Evolutionary conservation across 2,888 invertebrate species (phyloP).

Genomic region (Bombyx huttoni): DNA sequence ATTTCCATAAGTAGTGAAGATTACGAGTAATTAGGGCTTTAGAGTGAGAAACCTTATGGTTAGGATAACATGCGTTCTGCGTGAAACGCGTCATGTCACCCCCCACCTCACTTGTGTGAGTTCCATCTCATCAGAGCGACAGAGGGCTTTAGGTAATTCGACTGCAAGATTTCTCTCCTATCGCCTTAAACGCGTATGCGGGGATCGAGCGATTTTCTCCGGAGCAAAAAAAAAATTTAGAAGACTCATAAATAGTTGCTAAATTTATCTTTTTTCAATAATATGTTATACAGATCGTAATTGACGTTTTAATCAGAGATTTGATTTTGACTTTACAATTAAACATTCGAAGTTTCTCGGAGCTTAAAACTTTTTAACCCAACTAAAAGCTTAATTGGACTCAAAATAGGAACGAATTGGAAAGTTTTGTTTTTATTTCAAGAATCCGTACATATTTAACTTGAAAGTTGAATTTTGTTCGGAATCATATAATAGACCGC

Average conservation of each 20-base stretch:
- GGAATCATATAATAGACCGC: not conserved
- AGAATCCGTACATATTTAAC: not conserved
- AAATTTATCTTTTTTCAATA: not conserved
- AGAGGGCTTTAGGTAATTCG: too few species aligned
- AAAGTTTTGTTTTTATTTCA: not conserved
- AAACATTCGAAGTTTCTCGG: constrained; percentile 8
- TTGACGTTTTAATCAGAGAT: not conserved
- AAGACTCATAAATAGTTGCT: not conserved
- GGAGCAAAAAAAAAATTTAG: too few species aligned
- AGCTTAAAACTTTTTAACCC: constrained; percentile 11
- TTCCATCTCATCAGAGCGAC: too few species aligned
- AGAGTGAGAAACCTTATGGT: too few species aligned
- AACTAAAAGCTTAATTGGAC: not conserved
- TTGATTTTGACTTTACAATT: constrained; percentile 3
- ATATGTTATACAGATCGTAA: not conserved
- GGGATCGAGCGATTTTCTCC: too few species aligned
- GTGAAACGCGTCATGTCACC: too few species aligned
- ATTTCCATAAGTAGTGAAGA: too few species aligned
- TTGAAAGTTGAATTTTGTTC: not conserved
- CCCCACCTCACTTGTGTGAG: too few species aligned
- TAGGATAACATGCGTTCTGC: too few species aligned
- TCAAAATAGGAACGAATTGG: not conserved
- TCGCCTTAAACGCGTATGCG: too few species aligned
- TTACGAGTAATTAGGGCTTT: too few species aligned
- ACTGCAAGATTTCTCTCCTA: too few species aligned